phyloP scores from a whole-genome alignment of 2,113 vertebrate species.

The Vicugna pacos region DNA sequence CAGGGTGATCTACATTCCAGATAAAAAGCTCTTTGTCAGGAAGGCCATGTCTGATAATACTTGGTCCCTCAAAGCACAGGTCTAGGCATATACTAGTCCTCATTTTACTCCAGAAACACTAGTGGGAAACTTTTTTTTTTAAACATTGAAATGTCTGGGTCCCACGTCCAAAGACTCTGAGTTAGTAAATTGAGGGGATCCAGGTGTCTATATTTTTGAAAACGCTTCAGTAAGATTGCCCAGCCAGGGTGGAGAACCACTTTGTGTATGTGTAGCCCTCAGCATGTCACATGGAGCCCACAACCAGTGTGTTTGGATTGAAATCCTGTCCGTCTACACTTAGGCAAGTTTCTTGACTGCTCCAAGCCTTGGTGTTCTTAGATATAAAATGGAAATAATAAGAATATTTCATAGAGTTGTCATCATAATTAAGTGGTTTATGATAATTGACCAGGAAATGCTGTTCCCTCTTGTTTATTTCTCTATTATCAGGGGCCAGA shows the following conservation, averaged over 20 bases:
- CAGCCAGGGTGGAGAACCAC: not conserved
- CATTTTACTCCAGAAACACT: not conserved
- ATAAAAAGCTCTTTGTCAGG: not conserved
- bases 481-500: not conserved
- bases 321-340: not conserved
- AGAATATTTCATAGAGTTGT: not conserved
- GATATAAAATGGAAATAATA: not conserved
- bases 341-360: not conserved
- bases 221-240: not conserved
- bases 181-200: not conserved
- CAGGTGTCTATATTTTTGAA: not conserved
- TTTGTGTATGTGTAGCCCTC: not conserved
- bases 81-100: not conserved
- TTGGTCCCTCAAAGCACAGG: not conserved
- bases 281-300: not conserved
- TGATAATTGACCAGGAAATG: not conserved
- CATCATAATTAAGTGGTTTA: not conserved
- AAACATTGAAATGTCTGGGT: not conserved
- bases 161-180: not conserved
- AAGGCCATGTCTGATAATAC: not conserved
- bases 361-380: not conserved
- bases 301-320: not conserved
- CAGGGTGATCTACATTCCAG: not conserved
- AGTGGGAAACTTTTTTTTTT: not conserved
- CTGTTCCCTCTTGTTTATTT: not conserved